Evolutionary conservation across 2,888 invertebrate species (phyloP).

Genomic region (Crossocerus cetratus): DNA sequence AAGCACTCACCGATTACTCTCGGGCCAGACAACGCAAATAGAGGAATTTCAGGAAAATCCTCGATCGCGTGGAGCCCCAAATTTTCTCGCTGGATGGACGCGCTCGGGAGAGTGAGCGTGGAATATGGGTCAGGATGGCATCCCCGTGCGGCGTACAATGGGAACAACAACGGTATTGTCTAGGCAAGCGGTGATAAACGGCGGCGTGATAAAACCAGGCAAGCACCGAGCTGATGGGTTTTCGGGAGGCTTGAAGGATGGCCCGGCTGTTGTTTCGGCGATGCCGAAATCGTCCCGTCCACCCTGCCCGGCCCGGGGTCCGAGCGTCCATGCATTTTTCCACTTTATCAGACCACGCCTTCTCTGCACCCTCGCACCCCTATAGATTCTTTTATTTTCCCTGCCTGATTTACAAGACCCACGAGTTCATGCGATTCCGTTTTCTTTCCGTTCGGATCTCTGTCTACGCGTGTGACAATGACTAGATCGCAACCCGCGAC

Average conservation of each 20-base stretch:
- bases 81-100: neutral
- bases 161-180: conserved; percentile 66
- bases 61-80: neutral
- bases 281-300: conserved; percentile 22
- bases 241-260: conserved; percentile 64
- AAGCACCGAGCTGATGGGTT: conserved; percentile 59
- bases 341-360: conserved; percentile 54
- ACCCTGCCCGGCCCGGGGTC: conserved; percentile 6
- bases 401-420: conserved; percentile 42
- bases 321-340: conserved; percentile 51
- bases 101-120: conserved; percentile 1
- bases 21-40: too few relatives aligned
- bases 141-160: conserved; percentile 58
- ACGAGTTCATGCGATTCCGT: neutral
- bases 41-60: too few relatives aligned
- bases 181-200: conserved; percentile 71
- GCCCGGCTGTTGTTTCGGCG: conserved; percentile 56
- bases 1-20: too few relatives aligned
- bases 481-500: conserved; percentile 15
- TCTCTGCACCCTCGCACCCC: conserved; percentile 40
- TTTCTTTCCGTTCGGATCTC: neutral
- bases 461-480: too few relatives aligned
- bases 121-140: conserved; percentile 61
- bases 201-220: conserved; percentile 69
- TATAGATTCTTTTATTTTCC: conserved; percentile 56